Evolutionary conservation across 2,797 vertebrate species (phyloP).

Genomic region (Tiaroga cobitis): DNA sequence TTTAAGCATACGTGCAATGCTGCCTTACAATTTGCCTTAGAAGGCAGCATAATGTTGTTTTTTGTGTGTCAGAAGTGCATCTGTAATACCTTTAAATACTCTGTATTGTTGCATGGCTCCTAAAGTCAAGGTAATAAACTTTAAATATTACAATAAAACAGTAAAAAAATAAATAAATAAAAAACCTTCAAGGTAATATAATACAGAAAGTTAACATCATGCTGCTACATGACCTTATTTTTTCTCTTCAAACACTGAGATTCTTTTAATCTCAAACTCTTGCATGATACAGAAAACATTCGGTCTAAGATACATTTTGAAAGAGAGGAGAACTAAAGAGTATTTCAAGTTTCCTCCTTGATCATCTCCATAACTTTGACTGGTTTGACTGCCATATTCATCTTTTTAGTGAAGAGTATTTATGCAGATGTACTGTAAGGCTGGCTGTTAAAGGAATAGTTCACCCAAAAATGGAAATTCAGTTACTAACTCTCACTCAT

Average conservation of each 20-base stretch:
- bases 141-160: not conserved
- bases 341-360: not conserved
- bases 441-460: not conserved
- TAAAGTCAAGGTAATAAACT: not conserved
- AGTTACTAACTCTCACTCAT: not conserved
- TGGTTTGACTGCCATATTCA: not conserved
- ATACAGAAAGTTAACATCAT: not conserved
- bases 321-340: constrained; percentile 15
- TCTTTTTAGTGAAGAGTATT: not conserved
- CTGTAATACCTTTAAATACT: not conserved
- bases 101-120: not conserved
- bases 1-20: not conserved
- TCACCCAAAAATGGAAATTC: no score
- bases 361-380: not conserved
- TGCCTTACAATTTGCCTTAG: not conserved
- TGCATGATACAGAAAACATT: constrained; percentile 39
- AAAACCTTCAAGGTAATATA: not conserved
- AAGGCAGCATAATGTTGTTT: not conserved
- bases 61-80: not conserved
- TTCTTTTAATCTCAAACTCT: constrained; percentile 27
- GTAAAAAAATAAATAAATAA: not conserved
- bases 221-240: not conserved
- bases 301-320: constrained; percentile 3
- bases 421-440: not conserved
- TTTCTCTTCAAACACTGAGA: not conserved